Base-by-base conservation (phyloP, 2,113 vertebrate species). In the Pedionomus torquatus region DNA sequence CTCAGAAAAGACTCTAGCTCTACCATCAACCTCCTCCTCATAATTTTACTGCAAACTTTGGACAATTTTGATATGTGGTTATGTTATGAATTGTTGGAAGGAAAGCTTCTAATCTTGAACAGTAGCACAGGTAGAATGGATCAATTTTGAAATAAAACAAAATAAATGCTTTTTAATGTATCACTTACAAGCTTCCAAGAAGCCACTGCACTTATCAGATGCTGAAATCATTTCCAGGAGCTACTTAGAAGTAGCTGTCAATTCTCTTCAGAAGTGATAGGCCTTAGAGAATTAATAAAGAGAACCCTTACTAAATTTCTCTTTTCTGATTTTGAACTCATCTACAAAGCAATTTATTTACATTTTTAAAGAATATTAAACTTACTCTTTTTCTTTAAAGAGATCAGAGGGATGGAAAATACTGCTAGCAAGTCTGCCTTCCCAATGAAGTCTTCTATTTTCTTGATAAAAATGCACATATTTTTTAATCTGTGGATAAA, bases 201-300 rank as follows among this genome's bases (percentile, higher is more conserved):
- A 95, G 87, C 41, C 0, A 8, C 28, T 83, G 20, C 64, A n/a
- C 37, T 87, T 94, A 80, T 82, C 90, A 81, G 88, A 77, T 72
- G 46, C 54, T 94, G 74, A 88, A 93, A 72, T 87, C 17, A 83
- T 85, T 96, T 95, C 96, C 95, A 94, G 83, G 81, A 97, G 77
- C n/a, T 85, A 85, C 78, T 94, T 89, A 94, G 31, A 81, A 69
- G 65, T 54, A 91, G 66, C 54, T 95, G 89, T 97, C 87, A 89
- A 30, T 87, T 86, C 28, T 61, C n/a, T 83, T 91, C 66, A 82
- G 58, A 87, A 85, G 52, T 65, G 23, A 89, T 83, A 79, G 25
- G 26, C 74, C 61, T 92, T 48, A 30, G 89, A 92, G 80, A 87
- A 87, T 95, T 84, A 20, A 57, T 55, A 88, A 69, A 75, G 72